A percentile compares a stretch with the other conserved stretches of the same genome.
phyloP scores from a whole-genome alignment of 2,888 invertebrate species.

The Nebria brevicollis region DNA sequence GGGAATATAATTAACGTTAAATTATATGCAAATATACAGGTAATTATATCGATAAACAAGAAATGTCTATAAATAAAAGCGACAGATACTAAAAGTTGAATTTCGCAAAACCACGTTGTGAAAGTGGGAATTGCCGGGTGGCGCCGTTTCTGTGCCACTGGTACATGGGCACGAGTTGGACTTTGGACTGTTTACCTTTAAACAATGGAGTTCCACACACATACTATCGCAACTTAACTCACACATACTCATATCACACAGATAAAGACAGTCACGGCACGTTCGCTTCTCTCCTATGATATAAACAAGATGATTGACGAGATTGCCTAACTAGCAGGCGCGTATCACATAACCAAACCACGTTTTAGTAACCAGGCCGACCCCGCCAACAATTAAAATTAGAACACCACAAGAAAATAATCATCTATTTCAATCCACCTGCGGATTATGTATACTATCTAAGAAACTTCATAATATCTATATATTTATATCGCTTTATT shows the following conservation, averaged over 20 bases:
- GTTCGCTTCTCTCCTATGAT: slow-evolving; percentile 6
- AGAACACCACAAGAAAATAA: slow-evolving; percentile 2
- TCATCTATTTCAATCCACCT: neutral
- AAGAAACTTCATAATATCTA: no score
- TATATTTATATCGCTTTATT: neutral
- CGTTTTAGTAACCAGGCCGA: slow-evolving; percentile 7
- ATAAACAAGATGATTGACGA: slow-evolving; percentile 22
- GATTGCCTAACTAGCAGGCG: slow-evolving; percentile 11
- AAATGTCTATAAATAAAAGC: neutral
- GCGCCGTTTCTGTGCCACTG: slow-evolving; percentile 49
- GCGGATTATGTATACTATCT: neutral
- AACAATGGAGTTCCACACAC: slow-evolving; percentile 47
- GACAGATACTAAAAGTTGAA: neutral
- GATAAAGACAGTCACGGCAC: neutral
- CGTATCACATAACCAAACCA: neutral
- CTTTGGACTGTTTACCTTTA: slow-evolving; percentile 53
- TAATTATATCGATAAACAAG: no score
- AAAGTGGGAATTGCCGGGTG: slow-evolving; percentile 33
- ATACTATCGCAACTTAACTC: slow-evolving; percentile 16
- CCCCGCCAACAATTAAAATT: neutral
- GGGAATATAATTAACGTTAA: neutral
- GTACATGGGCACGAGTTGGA: slow-evolving; percentile 50
- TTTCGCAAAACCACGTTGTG: slow-evolving; percentile 18
- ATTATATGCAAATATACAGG: neutral
- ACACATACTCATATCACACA: slow-evolving; percentile 21